Evolutionary conservation across 1,140 invertebrate species (phyloP).

Genomic region (Oryzaephilus surinamensis): DNA sequence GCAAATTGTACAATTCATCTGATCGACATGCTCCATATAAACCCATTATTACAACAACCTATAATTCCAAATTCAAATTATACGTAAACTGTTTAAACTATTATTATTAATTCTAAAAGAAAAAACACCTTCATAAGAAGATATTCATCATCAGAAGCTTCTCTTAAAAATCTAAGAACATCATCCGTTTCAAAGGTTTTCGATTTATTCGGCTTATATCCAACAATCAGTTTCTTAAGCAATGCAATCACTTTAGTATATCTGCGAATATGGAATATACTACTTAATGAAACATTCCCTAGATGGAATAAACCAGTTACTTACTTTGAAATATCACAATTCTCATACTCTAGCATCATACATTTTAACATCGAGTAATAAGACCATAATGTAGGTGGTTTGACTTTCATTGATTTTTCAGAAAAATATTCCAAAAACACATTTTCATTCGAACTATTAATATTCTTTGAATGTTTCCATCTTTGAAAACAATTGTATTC

Average conservation of each 20-base stretch:
- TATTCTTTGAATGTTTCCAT: slow-evolving; percentile 1
- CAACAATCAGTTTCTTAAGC: slow-evolving; percentile 5
- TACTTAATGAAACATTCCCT: too few relatives aligned
- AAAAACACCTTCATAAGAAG: slow-evolving; percentile 6
- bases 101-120: too few relatives aligned
- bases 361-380: neutral
- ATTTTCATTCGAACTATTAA: neutral
- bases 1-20: slow-evolving; percentile 17
- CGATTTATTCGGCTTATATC: slow-evolving; percentile 7
- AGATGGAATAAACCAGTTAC: too few relatives aligned
- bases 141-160: slow-evolving; percentile 4
- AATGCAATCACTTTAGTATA: slow-evolving; percentile 5
- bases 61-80: too few relatives aligned
- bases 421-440: slow-evolving; percentile 1
- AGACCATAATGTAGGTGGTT: neutral
- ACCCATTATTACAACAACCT: slow-evolving; percentile 5
- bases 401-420: slow-evolving; percentile 1
- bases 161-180: slow-evolving; percentile 1
- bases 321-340: too few relatives aligned
- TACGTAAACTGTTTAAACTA: too few relatives aligned
- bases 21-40: slow-evolving; percentile 19
- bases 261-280: slow-evolving; percentile 5
- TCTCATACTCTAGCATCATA: too few relatives aligned
- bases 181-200: slow-evolving; percentile 2
- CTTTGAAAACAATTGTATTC: slow-evolving; percentile 2